phyloP scores from a whole-genome alignment of 2,888 invertebrate genomes.

The Ochropacha duplaris region DNA sequence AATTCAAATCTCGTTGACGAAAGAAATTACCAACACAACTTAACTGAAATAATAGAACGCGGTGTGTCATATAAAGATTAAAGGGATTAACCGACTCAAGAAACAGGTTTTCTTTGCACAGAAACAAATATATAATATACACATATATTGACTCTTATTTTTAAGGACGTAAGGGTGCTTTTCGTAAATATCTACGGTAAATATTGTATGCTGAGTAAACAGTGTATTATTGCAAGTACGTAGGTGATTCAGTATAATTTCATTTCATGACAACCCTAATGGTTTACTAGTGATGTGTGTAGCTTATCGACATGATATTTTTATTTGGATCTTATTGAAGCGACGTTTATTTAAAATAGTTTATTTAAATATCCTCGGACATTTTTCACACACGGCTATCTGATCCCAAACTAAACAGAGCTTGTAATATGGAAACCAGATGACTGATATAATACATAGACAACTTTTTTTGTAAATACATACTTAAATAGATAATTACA shows the following conservation, averaged over 20 bases:
- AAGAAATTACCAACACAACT: constrained; percentile 61
- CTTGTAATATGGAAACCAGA: too few species aligned
- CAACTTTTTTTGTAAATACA: too few species aligned
- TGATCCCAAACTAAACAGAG: too few species aligned
- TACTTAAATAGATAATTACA: too few species aligned
- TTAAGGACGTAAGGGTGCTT: neutral
- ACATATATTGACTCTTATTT: neutral
- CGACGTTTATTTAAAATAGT: too few species aligned
- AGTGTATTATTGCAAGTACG: neutral
- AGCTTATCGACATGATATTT: too few species aligned
- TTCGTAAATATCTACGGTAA: neutral
- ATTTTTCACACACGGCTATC: too few species aligned
- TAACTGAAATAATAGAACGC: constrained; percentile 72
- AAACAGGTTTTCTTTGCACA: neutral
- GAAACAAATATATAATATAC: neutral
- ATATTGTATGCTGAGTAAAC: neutral
- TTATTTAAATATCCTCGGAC: too few species aligned
- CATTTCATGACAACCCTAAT: neutral
- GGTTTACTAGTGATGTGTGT: neutral
- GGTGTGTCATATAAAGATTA: constrained; percentile 70
- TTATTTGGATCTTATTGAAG: too few species aligned
- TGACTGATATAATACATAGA: too few species aligned
- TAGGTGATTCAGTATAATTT: neutral
- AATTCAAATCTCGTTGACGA: constrained; percentile 8
- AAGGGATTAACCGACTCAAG: constrained; percentile 49